Evolutionary conservation across 2,113 vertebrate genomes (phyloP).

Genomic region (Atherinomorus stipes): DNA sequence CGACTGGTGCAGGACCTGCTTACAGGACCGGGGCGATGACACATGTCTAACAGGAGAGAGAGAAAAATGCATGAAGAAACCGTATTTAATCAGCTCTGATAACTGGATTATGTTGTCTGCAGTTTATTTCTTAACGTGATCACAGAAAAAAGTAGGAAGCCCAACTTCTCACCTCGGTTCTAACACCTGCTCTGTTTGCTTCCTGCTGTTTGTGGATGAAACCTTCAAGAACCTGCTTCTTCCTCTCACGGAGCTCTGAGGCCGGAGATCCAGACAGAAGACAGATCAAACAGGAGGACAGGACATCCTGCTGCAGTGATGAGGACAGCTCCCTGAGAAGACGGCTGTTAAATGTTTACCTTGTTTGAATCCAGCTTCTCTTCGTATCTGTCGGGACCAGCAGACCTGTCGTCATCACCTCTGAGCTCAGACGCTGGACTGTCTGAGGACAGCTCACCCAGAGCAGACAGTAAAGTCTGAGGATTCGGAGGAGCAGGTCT

Average conservation of each 20-base stretch:
- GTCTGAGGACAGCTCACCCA: conserved; percentile 51
- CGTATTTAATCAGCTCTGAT: too few relatives aligned
- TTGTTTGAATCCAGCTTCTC: neutral
- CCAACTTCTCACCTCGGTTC: conserved; percentile 49
- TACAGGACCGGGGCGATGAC: conserved; percentile 40
- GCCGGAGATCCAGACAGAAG: conserved; percentile 27
- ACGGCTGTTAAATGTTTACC: conserved; percentile 9
- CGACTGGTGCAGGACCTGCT: neutral
- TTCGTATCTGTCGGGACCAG: neutral
- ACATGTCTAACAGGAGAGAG: conserved; percentile 25
- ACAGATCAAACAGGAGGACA: neutral
- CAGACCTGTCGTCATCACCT: conserved; percentile 8
- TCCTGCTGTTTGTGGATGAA: conserved; percentile 15
- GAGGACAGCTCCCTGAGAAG: neutral
- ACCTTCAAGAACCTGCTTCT: conserved; percentile 82
- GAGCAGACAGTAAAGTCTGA: conserved; percentile 29
- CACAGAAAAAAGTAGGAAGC: too few relatives aligned
- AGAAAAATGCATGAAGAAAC: neutral
- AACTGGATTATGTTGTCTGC: too few relatives aligned
- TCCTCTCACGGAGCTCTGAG: conserved; percentile 59
- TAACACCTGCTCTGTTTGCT: neutral
- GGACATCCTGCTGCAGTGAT: neutral
- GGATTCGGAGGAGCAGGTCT: neutral
- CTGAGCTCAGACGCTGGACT: conserved; percentile 21
- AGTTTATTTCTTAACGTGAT: too few relatives aligned